phyloP scores from a whole-genome alignment of 2,888 invertebrate species.

The Pantelozetes paolii region DNA sequence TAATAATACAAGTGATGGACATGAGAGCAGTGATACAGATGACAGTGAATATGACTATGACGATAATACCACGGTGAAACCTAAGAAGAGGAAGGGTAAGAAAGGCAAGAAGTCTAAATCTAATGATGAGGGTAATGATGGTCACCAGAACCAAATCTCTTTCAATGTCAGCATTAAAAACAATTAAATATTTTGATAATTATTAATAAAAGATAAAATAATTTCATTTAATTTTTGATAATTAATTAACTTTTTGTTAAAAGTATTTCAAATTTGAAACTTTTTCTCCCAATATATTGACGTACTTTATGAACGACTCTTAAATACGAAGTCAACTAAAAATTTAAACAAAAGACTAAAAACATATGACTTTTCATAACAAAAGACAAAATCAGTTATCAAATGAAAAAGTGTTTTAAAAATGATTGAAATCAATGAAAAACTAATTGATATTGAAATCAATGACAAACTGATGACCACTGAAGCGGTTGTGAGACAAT shows the following conservation, averaged over 20 bases:
- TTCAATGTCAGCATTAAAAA: background rate
- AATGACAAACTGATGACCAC: background rate
- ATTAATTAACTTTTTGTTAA: background rate
- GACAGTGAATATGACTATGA: too few relatives aligned
- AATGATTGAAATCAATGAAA: background rate
- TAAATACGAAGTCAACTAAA: background rate
- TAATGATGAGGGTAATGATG: background rate
- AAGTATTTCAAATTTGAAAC: too few relatives aligned
- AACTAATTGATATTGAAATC: background rate
- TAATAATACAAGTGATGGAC: too few relatives aligned
- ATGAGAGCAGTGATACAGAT: too few relatives aligned
- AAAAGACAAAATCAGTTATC: background rate
- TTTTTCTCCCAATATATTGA: too few relatives aligned
- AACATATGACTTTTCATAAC: background rate
- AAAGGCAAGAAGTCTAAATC: background rate
- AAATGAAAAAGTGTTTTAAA: too few relatives aligned
- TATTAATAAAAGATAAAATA: background rate
- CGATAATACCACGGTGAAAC: background rate
- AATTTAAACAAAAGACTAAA: background rate
- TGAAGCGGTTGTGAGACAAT: background rate
- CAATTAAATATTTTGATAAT: background rate
- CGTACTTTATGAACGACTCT: too few relatives aligned
- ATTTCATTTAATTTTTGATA: background rate
- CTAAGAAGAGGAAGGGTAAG: background rate
- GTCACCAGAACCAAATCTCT: background rate